A percentile compares a stretch with the other conserved stretches of the same genome.
Conservation (phyloP, 2,113 vertebrate genomes). For the Electrona antarctica region DNA sequence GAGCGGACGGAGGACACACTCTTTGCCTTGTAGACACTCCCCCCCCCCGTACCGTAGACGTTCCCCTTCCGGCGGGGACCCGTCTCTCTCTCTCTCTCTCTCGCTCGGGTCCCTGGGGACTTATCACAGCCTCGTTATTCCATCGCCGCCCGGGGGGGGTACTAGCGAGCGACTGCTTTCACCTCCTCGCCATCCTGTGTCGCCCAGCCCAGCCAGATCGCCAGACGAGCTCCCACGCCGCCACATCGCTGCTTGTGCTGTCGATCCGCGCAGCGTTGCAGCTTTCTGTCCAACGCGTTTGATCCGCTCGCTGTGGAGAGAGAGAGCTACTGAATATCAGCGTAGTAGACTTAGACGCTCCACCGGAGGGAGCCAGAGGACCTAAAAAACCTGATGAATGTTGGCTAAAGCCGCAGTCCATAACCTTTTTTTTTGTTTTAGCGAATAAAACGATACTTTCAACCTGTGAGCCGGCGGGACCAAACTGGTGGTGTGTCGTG, state of each 20-base stretch:
- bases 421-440: no score
- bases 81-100: constrained; percentile 17
- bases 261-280: constrained; percentile 12
- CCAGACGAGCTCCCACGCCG: constrained; percentile 29
- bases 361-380: no score
- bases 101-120: constrained; percentile 3
- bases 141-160: constrained; percentile 27
- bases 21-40: constrained; percentile 89
- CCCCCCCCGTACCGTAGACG: no score
- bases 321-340: no score
- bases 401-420: no score
- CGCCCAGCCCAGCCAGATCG: background rate
- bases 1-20: constrained; percentile 93
- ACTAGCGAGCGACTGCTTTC: constrained; percentile 40
- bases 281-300: constrained; percentile 59
- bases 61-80: no score
- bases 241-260: constrained; percentile 31
- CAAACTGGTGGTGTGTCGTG: no score
- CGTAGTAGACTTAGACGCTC: no score
- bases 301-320: constrained; percentile 42
- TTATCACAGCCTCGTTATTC: constrained; percentile 23
- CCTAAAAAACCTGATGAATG: no score
- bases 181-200: constrained; percentile 45
- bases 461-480: no score
- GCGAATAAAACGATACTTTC: no score